These are phyloP conservation scores for Neocrepidodera transversa DNA, from an alignment of 2,888 invertebrate genomes.

Conservation along the genomic window DNA sequence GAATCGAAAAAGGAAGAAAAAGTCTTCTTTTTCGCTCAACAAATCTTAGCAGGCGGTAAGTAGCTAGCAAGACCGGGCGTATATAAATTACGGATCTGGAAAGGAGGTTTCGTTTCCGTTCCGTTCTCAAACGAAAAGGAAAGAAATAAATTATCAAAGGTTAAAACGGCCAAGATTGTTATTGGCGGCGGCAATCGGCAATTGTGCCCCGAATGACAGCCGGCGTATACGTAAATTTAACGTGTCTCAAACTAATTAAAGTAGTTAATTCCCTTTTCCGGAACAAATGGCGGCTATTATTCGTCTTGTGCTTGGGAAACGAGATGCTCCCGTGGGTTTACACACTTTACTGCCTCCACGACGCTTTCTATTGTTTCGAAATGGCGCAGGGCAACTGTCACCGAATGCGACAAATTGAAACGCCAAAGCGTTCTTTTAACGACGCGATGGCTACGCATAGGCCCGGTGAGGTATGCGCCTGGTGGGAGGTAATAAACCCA, in stretches of 20 bases:
- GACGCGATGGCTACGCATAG: neutral
- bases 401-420: slow-evolving; percentile 25
- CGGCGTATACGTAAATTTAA: slow-evolving; percentile 59
- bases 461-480: neutral
- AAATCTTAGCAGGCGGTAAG: neutral
- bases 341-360: slow-evolving; percentile 37
- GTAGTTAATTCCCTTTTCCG: slow-evolving; percentile 61
- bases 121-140: slow-evolving; percentile 38
- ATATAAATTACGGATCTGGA: slow-evolving; percentile 6
- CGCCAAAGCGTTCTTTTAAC: slow-evolving; percentile 12
- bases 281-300: slow-evolving; percentile 60
- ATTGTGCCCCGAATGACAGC: slow-evolving; percentile 55
- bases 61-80: neutral
- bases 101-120: slow-evolving; percentile 38
- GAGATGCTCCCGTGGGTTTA: slow-evolving; percentile 46
- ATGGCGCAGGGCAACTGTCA: slow-evolving; percentile 27
- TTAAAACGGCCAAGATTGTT: slow-evolving; percentile 54
- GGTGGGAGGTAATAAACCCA: slow-evolving; percentile 1
- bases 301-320: slow-evolving; percentile 53
- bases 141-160: slow-evolving; percentile 53
- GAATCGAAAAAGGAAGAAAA: neutral
- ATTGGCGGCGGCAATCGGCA: slow-evolving; percentile 55
- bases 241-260: slow-evolving; percentile 62
- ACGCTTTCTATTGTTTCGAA: slow-evolving; percentile 35
- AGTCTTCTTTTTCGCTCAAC: neutral